Conservation (phyloP, 2,888 invertebrate species). For the Creontiades dilutus region DNA sequence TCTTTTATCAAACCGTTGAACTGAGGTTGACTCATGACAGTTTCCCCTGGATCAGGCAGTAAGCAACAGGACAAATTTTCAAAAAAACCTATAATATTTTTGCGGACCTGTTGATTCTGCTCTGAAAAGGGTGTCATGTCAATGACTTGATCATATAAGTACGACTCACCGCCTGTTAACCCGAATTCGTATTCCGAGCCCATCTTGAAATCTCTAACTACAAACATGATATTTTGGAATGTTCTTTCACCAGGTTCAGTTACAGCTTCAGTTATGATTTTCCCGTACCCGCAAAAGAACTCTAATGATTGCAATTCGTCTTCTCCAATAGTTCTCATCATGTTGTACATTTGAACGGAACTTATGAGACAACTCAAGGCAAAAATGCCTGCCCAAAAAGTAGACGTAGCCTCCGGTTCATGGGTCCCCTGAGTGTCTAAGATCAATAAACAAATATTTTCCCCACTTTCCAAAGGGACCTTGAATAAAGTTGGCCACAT, state of each 20-base stretch:
- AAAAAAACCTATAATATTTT: conserved; percentile 7
- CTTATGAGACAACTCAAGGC: conserved; percentile 2
- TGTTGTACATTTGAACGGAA: conserved; percentile 41
- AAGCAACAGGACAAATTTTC: conserved; percentile 37
- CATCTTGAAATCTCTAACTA: conserved; percentile 97
- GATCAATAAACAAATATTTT: not conserved
- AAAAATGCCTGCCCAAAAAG: not conserved
- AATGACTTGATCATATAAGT: not conserved
- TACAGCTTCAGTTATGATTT: conserved; percentile 85
- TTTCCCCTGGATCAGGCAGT: conserved; percentile 42
- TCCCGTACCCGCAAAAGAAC: not conserved
- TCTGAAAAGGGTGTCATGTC: not conserved
- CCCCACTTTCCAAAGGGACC: not conserved
- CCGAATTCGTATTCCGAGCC: conserved; percentile 97
- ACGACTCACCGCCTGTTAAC: conserved; percentile 87
- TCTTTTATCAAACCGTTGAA: conserved; percentile 38
- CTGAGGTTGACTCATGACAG: not conserved
- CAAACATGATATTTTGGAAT: conserved; percentile 92
- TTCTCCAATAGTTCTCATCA: not conserved
- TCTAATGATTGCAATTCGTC: conserved; percentile 30
- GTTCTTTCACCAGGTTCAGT: conserved; percentile 91
- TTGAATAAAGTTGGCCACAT: conserved; percentile 45
- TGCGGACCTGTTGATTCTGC: not conserved
- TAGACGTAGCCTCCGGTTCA: not conserved
- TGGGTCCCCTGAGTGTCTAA: conserved; percentile 37